Conservation (phyloP, 1,140 invertebrate genomes). For the Piezodorus guildinii region DNA sequence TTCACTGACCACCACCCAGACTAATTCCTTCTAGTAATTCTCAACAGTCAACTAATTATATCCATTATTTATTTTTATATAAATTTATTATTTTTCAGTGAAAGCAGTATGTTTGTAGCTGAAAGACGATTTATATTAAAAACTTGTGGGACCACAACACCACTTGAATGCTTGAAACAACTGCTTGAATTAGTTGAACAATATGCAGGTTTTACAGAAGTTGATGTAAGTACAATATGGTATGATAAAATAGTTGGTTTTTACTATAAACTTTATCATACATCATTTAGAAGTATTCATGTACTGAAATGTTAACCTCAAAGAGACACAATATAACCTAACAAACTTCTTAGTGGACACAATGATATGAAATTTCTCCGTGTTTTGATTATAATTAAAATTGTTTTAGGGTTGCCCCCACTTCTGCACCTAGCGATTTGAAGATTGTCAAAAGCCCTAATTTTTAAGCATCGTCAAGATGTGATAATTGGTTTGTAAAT, state of each 20-base stretch:
- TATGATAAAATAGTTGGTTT: too few relatives aligned
- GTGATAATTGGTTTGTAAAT: slow-evolving; percentile 9
- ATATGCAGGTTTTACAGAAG: slow-evolving; percentile 70
- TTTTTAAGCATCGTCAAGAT: slow-evolving; percentile 13
- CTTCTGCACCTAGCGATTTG: slow-evolving; percentile 6
- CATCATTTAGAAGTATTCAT: too few relatives aligned
- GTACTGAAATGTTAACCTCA: too few relatives aligned
- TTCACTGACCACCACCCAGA: too few relatives aligned
- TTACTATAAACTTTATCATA: too few relatives aligned
- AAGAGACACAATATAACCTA: too few relatives aligned
- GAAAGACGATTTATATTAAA: slow-evolving; percentile 90
- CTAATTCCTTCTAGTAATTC: too few relatives aligned
- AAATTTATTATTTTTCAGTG: slow-evolving; percentile 48
- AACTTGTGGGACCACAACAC: slow-evolving; percentile 95
- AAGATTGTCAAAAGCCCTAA: slow-evolving; percentile 6
- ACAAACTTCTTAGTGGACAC: too few relatives aligned
- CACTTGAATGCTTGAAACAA: slow-evolving; percentile 79
- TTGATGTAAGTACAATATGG: slow-evolving; percentile 42
- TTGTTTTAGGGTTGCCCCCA: slow-evolving; percentile 15
- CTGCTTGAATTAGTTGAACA: slow-evolving; percentile 74
- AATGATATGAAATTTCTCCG: not conserved
- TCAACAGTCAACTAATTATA: too few relatives aligned
- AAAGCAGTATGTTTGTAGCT: slow-evolving; percentile 97
- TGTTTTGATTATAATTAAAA: slow-evolving; percentile 9
- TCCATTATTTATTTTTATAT: not conserved